Evolutionary conservation across 2,113 vertebrate species (phyloP).

Genomic region (Notothenia coriiceps): DNA sequence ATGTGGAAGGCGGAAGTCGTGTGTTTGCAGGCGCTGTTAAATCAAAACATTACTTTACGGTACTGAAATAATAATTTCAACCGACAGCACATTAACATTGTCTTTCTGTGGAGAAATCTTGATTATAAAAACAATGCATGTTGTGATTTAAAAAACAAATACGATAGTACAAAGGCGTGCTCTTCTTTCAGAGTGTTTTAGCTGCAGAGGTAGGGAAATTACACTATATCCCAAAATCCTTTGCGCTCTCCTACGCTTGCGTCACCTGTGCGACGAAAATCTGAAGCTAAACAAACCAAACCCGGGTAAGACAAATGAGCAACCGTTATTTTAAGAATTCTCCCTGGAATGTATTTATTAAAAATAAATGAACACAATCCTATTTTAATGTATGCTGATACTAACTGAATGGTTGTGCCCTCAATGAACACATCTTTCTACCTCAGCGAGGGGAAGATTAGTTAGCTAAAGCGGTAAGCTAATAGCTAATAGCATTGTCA

Average conservation of each 20-base stretch:
- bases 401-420: background rate
- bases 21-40: background rate
- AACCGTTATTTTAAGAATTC: background rate
- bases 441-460: background rate
- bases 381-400: accelerated
- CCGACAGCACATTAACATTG: background rate
- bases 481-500: background rate
- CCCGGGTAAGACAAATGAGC: constrained; percentile 54
- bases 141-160: background rate
- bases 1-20: background rate
- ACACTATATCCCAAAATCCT: constrained; percentile 65
- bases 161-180: background rate
- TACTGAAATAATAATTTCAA: background rate
- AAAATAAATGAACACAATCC: background rate
- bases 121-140: background rate
- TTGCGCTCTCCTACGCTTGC: background rate
- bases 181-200: no score
- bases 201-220: accelerated
- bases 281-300: constrained; percentile 59
- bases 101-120: accelerated
- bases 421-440: background rate
- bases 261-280: constrained; percentile 56
- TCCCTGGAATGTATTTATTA: background rate
- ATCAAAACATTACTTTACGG: background rate
- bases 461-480: constrained; percentile 24